Percentiles rank a stretch among this genome's conserved stretches.
Conservation (phyloP, 2,888 invertebrate genomes). For the Apomyelois bistriatella region DNA sequence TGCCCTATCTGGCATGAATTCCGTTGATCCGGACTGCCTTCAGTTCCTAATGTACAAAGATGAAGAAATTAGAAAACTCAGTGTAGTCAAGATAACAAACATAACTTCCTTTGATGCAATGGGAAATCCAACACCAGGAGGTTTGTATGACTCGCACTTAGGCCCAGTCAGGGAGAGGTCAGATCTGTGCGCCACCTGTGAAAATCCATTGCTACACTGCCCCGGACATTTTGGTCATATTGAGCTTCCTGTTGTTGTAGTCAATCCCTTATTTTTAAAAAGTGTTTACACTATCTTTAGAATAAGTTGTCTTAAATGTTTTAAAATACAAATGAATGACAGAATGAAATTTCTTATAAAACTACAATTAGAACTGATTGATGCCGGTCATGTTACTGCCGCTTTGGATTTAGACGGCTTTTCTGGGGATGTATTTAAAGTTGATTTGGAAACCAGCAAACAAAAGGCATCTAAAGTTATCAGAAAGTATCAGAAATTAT, state of each 20-base stretch:
- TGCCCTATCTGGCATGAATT: slow-evolving; percentile 45
- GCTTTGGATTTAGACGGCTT: slow-evolving; percentile 83
- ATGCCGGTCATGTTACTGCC: slow-evolving; percentile 86
- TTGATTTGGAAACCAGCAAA: slow-evolving; percentile 57
- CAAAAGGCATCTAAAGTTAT: slow-evolving; percentile 65
- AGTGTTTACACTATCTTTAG: slow-evolving; percentile 84
- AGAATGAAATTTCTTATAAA: slow-evolving; percentile 79
- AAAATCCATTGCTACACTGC: slow-evolving; percentile 83
- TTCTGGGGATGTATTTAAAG: slow-evolving; percentile 47
- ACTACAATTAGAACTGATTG: slow-evolving; percentile 85
- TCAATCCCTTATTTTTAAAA: slow-evolving; percentile 94
- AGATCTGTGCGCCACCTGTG: slow-evolving; percentile 91
- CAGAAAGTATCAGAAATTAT: slow-evolving; percentile 54
- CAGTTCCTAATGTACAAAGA: slow-evolving; percentile 86
- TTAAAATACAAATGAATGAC: slow-evolving; percentile 81
- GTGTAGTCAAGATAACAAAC: slow-evolving; percentile 90
- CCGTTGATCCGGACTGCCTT: slow-evolving; percentile 65
- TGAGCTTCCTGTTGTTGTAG: slow-evolving; percentile 90
- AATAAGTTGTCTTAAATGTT: slow-evolving; percentile 86
- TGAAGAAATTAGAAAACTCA: slow-evolving; percentile 88
- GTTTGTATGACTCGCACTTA: slow-evolving; percentile 93
- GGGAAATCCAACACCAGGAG: slow-evolving; percentile 90
- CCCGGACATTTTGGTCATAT: slow-evolving; percentile 98
- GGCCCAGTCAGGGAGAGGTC: slow-evolving; percentile 83
- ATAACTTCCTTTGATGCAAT: slow-evolving; percentile 89